Evolutionary conservation across 2,888 invertebrate genomes (phyloP), one percentile per base, ranked within the genome.

Genomic region (Acanthosepion lycidas): DNA sequence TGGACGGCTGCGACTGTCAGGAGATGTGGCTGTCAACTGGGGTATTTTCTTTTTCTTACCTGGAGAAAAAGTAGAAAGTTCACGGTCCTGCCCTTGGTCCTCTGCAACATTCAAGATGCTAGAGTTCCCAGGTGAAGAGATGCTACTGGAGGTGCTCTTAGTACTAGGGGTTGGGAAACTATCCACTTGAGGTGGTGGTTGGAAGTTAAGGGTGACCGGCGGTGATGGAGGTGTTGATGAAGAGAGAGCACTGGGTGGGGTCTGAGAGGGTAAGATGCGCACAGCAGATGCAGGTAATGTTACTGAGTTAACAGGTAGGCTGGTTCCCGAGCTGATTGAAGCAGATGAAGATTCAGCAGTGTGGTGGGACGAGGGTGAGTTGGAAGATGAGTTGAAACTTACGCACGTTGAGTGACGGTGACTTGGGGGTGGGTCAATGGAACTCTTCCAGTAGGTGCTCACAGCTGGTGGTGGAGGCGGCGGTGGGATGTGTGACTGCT

Each of bases 381-480:
- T 42, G 51, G 94, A 94, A 91, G 94, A 23, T 91, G 94, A 92
- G 94, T 92, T 92, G 92, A 94, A 91, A 92, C 94, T 59, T 92
- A 91, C 59, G 64, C 94, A 94, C 55, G 94, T 91, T 94, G 94
- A 59, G 48, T 92, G 91, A 94, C 92, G 91, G 91, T 91, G 93
- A 33, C 48, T 28, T 91, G 49, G 48, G 91, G 49, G 49, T 48
- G 95, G 92, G 93, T 94, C 94, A 48, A 51, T 26, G 33, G 91
- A 91, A 28, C 92, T 51, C 53, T 59, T 92, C 51, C 53, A 91
- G 26, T 91, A 92, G 42, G 94, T 55, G 28, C 91, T 92, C 33
- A 92, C 55, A 53, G 92, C 92, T 92, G 94, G 94, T 94, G 94
- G 94, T 26, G 92, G 91, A 48, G 94, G 94, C n/a, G 93, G 93